Conservation (phyloP, 23 tunicate genomes). For the Diplosoma virens region DNA sequence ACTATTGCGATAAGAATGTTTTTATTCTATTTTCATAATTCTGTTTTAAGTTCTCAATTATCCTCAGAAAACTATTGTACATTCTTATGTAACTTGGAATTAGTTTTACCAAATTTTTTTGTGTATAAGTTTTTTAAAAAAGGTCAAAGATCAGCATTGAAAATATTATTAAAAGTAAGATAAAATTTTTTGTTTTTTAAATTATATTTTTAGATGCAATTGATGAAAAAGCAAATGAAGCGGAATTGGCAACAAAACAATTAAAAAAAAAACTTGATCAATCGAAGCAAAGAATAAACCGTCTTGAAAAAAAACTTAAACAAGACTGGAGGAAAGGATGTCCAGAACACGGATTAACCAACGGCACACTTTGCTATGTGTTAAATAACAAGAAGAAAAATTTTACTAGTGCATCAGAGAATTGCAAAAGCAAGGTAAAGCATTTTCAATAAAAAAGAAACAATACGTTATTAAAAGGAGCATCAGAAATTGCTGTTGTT, state of each 20-base stretch:
- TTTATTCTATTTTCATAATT: too few relatives aligned
- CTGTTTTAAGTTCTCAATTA: too few relatives aligned
- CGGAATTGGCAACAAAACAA: neutral
- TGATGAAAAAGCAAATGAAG: neutral
- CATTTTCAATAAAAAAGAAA: neutral
- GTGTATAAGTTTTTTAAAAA: too few relatives aligned
- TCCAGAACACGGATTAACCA: conserved; percentile 58
- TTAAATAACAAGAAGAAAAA: conserved; percentile 28
- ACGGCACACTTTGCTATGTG: conserved; percentile 71
- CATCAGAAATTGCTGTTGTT: too few relatives aligned
- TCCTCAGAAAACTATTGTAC: too few relatives aligned
- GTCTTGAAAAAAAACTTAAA: conserved; percentile 1
- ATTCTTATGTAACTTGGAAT: too few relatives aligned
- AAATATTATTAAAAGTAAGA: too few relatives aligned
- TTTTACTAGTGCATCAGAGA: conserved; percentile 38
- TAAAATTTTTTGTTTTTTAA: too few relatives aligned
- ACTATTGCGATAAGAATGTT: too few relatives aligned
- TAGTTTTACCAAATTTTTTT: too few relatives aligned
- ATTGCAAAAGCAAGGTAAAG: conserved; percentile 37
- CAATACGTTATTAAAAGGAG: neutral
- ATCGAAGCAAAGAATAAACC: neutral
- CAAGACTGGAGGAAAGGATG: conserved; percentile 67
- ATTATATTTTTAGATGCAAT: neutral
- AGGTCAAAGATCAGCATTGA: too few relatives aligned
- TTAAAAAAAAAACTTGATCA: neutral